Base-by-base conservation (phyloP, 1,140 invertebrate genomes). In the Spodoptera frugiperda region DNA sequence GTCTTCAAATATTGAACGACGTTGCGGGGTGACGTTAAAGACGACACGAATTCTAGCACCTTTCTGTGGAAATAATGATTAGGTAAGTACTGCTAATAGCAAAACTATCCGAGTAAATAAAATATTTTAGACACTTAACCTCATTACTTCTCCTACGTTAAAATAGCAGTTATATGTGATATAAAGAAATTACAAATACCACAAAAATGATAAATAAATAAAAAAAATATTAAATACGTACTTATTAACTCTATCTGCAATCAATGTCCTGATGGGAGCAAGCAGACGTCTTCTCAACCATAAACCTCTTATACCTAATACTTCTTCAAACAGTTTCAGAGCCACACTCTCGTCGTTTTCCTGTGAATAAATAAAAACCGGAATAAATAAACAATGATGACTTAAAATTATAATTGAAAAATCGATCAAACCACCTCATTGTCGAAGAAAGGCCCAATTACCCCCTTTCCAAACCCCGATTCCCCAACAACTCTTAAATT, bases 1-100 rank as follows among this genome's bases (percentile, higher is more conserved):
- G 96, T 95, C 89, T 96, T 96, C 74, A 99, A 95, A 94, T 98
- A 98, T 82, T 98, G 97, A 3, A 98, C 97, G 74, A 99, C 97
- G 91, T 98, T 98, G 76, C 97, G 96, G 21, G 98, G 97, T 84
- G 97, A 98, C 0, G 98, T 99, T 80, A 98, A 94, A 78, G 96
- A 96, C n/a, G 98, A 97, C 6, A 99, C 98, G 87, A 98, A 97
- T 84, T 99, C 98, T 15, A 99, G 95, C 80, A 99, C 99, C 92
- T 98, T 96, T 84, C 97, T 94, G 89, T 49, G 87, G 87, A 80
- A 11, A 79, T 53, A 80, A 72, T 70, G 11, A 81, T 2, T 25
- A 3, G 5, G 2, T 25, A 25, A 25, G 5, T 2, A 25, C 25
- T 25, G 25, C 25, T 25, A 25, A 25, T 25, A 25, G 25, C 25